These are phyloP conservation scores for Atherinosoma microstoma DNA, from an alignment of 2,797 vertebrate species.

Conservation along the genomic window DNA sequence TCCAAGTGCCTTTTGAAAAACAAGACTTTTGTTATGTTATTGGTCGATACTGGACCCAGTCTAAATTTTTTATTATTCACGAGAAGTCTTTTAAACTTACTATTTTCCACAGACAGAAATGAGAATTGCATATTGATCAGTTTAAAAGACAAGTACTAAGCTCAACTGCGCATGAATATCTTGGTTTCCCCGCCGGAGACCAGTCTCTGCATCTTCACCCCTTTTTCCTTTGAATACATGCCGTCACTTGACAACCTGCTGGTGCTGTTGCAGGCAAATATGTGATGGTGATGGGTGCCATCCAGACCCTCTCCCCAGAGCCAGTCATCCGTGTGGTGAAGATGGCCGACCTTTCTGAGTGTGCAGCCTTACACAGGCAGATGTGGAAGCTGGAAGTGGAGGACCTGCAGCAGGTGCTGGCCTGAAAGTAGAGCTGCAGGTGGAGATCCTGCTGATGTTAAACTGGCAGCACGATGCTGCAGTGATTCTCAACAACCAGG, in stretches of 20 bases:
- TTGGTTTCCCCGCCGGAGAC: background rate
- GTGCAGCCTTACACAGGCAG: slow-evolving; percentile 77
- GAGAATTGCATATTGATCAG: too few relatives aligned
- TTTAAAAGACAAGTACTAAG: too few relatives aligned
- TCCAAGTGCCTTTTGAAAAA: too few relatives aligned
- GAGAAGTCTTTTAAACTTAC: too few relatives aligned
- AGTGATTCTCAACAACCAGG: slow-evolving; percentile 1
- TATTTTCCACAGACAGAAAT: too few relatives aligned
- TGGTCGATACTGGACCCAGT: too few relatives aligned
- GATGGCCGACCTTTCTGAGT: slow-evolving; percentile 88
- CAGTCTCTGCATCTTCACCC: background rate
- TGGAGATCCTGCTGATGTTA: background rate
- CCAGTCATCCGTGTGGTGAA: slow-evolving; percentile 90
- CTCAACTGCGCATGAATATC: too few relatives aligned
- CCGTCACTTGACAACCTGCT: background rate
- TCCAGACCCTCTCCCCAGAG: slow-evolving; percentile 85
- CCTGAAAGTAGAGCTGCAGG: slow-evolving; percentile 34
- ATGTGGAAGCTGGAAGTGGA: slow-evolving; percentile 92
- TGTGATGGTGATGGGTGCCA: slow-evolving; percentile 92
- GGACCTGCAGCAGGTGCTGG: slow-evolving; percentile 84
- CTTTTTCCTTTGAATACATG: background rate
- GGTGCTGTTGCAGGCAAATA: slow-evolving; percentile 85
- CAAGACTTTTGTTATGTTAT: too few relatives aligned
- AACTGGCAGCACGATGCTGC: background rate
- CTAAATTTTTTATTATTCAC: too few relatives aligned